These are phyloP conservation scores for Arion vulgaris DNA, from an alignment of 1,140 invertebrate genomes.

Conservation along the genomic window DNA sequence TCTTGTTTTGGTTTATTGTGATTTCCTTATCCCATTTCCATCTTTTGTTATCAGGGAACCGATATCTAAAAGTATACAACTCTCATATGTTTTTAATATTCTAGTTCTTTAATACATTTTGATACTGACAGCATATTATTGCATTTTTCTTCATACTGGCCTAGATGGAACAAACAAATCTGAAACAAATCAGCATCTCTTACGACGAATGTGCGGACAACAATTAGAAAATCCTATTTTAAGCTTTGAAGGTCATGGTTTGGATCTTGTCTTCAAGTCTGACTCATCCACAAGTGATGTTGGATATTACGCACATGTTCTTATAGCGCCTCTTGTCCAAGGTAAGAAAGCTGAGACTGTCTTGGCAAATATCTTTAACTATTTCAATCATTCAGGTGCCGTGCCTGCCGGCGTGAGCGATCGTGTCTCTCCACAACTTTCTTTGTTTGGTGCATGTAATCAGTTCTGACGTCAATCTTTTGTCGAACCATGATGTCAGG, in stretches of 20 bases:
- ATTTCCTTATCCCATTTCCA: too few relatives aligned
- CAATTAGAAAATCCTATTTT: conserved; percentile 27
- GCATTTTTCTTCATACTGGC: not conserved
- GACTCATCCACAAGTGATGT: conserved; percentile 39
- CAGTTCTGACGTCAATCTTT: too few relatives aligned
- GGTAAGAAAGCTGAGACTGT: conserved; percentile 21
- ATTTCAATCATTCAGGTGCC: not conserved
- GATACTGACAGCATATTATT: too few relatives aligned
- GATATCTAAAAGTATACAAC: too few relatives aligned
- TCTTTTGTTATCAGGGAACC: too few relatives aligned
- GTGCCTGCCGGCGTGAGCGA: too few relatives aligned
- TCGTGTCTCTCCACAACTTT: too few relatives aligned
- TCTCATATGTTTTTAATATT: too few relatives aligned
- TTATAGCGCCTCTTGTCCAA: conserved; percentile 41
- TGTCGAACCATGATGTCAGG: too few relatives aligned
- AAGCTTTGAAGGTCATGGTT: conserved; percentile 33
- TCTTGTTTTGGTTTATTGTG: too few relatives aligned
- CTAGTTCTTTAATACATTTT: too few relatives aligned
- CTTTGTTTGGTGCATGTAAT: too few relatives aligned
- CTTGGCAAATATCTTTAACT: not conserved
- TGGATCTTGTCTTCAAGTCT: conserved; percentile 40
- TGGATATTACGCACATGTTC: conserved; percentile 41
- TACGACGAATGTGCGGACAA: conserved; percentile 2
- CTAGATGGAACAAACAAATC: not conserved
- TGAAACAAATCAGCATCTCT: not conserved